Percentiles rank a stretch among this genome's conserved stretches.
Evolutionary conservation across 1,140 invertebrate species (phyloP).

Genomic region (Laupala kohalensis): DNA sequence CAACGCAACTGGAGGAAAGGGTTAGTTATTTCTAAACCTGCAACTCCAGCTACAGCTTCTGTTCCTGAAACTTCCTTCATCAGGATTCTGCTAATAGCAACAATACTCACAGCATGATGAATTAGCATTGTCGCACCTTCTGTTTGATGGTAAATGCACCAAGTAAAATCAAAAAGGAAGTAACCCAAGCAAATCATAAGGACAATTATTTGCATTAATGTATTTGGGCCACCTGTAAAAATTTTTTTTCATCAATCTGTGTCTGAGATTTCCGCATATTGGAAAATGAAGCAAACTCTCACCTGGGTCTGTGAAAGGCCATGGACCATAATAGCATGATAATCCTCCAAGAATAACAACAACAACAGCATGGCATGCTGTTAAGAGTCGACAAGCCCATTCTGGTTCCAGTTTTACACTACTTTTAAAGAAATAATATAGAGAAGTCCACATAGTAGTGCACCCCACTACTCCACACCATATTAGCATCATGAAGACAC

Average conservation of each 20-base stretch:
- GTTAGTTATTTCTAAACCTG: slow-evolving; percentile 40
- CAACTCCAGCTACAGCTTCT: slow-evolving; percentile 31
- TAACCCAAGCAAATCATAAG: slow-evolving; percentile 32
- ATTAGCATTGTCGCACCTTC: slow-evolving; percentile 35
- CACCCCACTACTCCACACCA: not conserved
- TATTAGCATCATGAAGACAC: not conserved
- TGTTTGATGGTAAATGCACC: slow-evolving; percentile 35
- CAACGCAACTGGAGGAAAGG: slow-evolving; percentile 42
- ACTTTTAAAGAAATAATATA: slow-evolving; percentile 4
- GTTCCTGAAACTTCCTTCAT: slow-evolving; percentile 32
- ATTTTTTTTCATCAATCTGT: not conserved
- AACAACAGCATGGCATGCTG: slow-evolving; percentile 1
- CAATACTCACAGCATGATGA: slow-evolving; percentile 35
- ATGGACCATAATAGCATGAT: not conserved
- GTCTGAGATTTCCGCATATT: not conserved
- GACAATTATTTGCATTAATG: slow-evolving; percentile 3
- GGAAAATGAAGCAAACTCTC: not conserved
- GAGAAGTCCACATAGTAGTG: not conserved
- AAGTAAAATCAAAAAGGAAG: slow-evolving; percentile 40
- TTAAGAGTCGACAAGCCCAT: slow-evolving; percentile 5
- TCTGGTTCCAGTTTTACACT: not conserved
- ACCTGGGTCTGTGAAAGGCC: slow-evolving; percentile 8
- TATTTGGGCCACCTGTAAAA: slow-evolving; percentile 11
- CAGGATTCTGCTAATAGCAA: slow-evolving; percentile 33
- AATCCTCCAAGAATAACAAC: not conserved